phyloP scores from a whole-genome alignment of 2,113 vertebrate genomes.

The Larimichthys polyactis region DNA sequence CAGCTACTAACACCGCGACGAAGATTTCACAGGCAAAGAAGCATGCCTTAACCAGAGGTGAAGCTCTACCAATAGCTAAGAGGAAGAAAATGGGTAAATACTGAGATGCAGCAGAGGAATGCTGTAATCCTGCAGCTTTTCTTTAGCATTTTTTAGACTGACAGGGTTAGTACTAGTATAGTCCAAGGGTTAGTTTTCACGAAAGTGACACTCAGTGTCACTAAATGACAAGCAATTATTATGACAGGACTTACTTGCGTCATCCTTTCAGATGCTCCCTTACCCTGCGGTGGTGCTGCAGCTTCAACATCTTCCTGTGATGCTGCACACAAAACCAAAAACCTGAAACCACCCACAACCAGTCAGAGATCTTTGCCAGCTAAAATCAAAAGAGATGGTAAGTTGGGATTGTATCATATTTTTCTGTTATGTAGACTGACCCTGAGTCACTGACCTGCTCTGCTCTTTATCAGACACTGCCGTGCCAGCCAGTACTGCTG shows the following conservation, averaged over 20 bases:
- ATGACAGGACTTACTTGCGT: background rate
- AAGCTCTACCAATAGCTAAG: conserved; percentile 50
- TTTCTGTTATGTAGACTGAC: background rate
- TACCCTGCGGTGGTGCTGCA: background rate
- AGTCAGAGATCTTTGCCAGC: conserved; percentile 25
- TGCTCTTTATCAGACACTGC: conserved; percentile 24
- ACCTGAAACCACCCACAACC: conserved; percentile 31
- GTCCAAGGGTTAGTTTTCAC: background rate
- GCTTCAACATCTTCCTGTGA: background rate
- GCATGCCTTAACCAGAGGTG: conserved; percentile 39
- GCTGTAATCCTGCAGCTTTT: background rate
- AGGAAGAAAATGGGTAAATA: conserved; percentile 69
- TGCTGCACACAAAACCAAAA: conserved; percentile 27
- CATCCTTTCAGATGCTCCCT: conserved; percentile 35
- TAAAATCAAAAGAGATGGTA: conserved; percentile 50
- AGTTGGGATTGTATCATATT: background rate
- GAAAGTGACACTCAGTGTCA: background rate
- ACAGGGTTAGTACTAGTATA: background rate
- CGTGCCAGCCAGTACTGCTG: conserved; percentile 23
- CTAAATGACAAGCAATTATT: background rate
- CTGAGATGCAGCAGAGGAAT: background rate
- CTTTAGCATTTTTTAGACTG: background rate
- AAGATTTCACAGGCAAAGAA: conserved; percentile 57
- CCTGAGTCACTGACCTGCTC: background rate
- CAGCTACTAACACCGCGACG: background rate